These are phyloP conservation scores for Columbina picui DNA, from an alignment of 2,113 vertebrate genomes.

Conservation along the genomic window DNA sequence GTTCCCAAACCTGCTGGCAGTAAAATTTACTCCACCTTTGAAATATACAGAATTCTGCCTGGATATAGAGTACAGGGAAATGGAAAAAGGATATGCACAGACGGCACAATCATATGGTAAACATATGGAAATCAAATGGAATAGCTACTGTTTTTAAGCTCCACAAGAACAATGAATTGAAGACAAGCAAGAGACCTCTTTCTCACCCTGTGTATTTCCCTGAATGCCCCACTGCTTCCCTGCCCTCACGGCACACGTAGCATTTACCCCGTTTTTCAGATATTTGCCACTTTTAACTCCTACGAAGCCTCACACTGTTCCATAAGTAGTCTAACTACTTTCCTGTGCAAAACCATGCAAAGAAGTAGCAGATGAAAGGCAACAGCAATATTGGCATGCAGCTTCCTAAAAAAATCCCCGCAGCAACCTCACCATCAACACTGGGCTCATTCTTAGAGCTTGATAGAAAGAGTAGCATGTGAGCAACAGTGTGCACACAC, in stretches of 20 bases:
- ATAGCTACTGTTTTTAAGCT: slow-evolving; percentile 2
- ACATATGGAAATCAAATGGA: slow-evolving; percentile 22
- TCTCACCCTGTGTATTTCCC: neutral
- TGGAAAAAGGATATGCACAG: neutral
- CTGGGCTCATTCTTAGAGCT: neutral
- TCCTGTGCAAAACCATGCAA: neutral
- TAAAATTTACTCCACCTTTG: neutral
- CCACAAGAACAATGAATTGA: neutral
- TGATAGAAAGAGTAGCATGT: neutral
- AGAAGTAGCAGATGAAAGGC: neutral
- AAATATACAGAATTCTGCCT: neutral
- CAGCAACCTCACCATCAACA: neutral
- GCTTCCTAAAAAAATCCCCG: neutral
- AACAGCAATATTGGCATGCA: neutral
- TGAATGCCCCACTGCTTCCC: neutral
- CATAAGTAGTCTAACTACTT: neutral
- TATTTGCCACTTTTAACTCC: neutral
- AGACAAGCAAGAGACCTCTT: neutral
- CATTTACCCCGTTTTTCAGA: neutral
- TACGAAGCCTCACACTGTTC: neutral
- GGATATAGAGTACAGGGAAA: neutral
- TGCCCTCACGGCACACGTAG: accelerated
- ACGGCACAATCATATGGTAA: neutral
- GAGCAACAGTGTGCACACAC: neutral
- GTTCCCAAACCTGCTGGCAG: neutral